Evolutionary conservation across 2,113 vertebrate species (phyloP), one percentile per base, ranked within the genome.

Genomic region (Carassius carassius): DNA sequence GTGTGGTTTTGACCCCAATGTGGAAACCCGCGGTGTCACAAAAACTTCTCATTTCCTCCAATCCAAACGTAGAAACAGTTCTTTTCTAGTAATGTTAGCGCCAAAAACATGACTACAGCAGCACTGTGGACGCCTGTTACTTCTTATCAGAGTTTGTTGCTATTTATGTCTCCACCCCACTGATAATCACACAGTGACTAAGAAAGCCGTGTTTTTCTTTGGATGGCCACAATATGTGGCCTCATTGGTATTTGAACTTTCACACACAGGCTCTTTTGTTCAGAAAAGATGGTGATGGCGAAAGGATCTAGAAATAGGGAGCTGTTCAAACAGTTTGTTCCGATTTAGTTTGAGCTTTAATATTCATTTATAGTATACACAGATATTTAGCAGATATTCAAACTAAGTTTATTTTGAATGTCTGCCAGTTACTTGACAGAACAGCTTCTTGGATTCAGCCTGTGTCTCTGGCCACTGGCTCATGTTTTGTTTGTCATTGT

Each of bases 261-360:
- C 86, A 91, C 91, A 94, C 92, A 94, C 89, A 89, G 78, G 89
- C 81, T 80, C 88, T 90, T 92, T 93, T 94, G 93, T 94, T 92
- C 87, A 44, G 47, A 63, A 47, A 41, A 32, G 23, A 82, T 19
- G 62, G 17, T 35, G 65, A 56, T 37, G 63, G 51, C 1, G 0
- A 77, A 29, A 49, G 73, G 86, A 10, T 12, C 72, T 56, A 77
- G 81, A 85, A 84, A 85, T 25, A 49, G 11, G 58, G 58, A 49
- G 41, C n/a, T 7, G 58, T 17, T 51, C 25, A 63, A 4, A 73
- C 37, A 73, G 69, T 16, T 47, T 41, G 17, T 41, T 72, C 37
- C 0, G 11, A 12, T 72, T 72, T 72, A 5, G 69, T 41, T 41
- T 72, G 29, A 67, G 63, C 14, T 67, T 58, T 58, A 58, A 58